phyloP scores from a whole-genome alignment of 23 tunicate genomes.

The Ciona savignyi region DNA sequence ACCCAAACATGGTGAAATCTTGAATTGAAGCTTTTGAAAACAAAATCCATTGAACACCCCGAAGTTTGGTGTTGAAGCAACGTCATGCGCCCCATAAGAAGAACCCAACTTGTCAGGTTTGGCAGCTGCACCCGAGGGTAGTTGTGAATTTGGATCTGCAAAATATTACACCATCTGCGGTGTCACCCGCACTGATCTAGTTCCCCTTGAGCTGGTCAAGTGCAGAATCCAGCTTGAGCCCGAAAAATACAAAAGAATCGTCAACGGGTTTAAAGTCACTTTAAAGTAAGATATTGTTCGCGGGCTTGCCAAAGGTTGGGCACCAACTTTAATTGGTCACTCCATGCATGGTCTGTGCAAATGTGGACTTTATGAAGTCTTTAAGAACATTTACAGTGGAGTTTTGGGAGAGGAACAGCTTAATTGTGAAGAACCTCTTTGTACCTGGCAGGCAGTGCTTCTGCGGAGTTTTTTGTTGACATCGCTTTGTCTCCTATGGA shows the following conservation, averaged over 20 bases:
- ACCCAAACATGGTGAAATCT: conserved; percentile 34
- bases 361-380: conserved; percentile 97
- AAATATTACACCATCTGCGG: too few species aligned
- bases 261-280: conserved; percentile 70
- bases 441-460: too few species aligned
- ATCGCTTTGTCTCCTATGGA: too few species aligned
- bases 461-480: conserved; percentile 98
- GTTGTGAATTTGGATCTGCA: too few species aligned
- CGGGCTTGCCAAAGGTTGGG: conserved; percentile 95
- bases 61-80: too few species aligned
- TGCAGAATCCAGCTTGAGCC: conserved; percentile 97
- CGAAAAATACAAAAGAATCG: conserved; percentile 57
- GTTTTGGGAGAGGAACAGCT: conserved; percentile 63
- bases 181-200: conserved; percentile 93
- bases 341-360: conserved; percentile 99
- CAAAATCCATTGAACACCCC: too few species aligned
- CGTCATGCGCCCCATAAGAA: too few species aligned
- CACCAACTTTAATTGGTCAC: conserved; percentile 95
- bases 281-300: conserved; percentile 70
- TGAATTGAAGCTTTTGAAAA: too few species aligned
- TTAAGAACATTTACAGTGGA: conserved; percentile 68
- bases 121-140: too few species aligned
- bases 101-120: too few species aligned
- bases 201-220: conserved; percentile 96
- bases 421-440: too few species aligned